phyloP scores from a whole-genome alignment of 2,113 vertebrate species.

The Empidonax alnorum region DNA sequence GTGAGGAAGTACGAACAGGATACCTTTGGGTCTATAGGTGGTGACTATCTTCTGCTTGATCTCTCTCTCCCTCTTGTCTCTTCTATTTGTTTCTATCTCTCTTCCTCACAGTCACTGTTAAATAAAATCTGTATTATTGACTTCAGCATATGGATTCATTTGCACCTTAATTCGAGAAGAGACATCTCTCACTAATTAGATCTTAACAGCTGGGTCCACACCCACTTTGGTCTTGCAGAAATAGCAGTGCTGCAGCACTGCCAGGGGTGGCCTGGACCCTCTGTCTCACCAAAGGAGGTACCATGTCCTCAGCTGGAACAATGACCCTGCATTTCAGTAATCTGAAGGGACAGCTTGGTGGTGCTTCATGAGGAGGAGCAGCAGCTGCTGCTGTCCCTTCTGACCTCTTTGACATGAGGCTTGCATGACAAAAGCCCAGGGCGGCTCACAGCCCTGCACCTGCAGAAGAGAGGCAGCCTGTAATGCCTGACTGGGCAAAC shows the following conservation, averaged over 20 bases:
- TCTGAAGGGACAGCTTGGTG: neutral
- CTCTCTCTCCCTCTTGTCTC: neutral
- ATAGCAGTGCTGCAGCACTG: neutral
- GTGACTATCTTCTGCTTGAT: neutral
- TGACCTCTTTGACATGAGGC: neutral
- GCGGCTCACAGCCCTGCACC: neutral
- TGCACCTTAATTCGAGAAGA: neutral
- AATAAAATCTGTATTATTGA: neutral
- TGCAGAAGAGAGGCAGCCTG: neutral
- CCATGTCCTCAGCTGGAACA: fast-evolving
- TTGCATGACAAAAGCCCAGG: neutral
- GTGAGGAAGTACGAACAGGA: neutral
- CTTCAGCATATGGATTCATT: neutral
- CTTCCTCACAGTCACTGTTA: neutral
- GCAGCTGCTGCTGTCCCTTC: neutral
- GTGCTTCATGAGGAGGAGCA: neutral
- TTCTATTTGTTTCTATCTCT: neutral
- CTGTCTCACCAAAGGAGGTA: neutral
- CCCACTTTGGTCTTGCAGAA: neutral
- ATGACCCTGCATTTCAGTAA: neutral
- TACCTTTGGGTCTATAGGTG: neutral
- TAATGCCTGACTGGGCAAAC: neutral
- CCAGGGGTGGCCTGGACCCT: neutral
- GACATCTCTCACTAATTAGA: neutral
- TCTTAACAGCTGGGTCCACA: neutral